Conservation (phyloP, 1,140 invertebrate genomes). For the Drosophila dunni region DNA sequence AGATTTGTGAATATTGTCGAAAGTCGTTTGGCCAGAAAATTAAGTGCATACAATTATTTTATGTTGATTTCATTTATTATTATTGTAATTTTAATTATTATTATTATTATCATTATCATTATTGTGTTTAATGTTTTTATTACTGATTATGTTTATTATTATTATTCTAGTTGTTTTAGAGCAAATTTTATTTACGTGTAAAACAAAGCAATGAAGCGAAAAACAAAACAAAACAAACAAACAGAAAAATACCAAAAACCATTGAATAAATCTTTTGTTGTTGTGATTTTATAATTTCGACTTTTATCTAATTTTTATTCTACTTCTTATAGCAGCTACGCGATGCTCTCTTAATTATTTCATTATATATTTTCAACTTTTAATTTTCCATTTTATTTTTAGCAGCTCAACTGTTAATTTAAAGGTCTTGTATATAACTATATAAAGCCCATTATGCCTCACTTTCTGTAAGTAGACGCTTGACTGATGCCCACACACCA, state of each 20-base stretch:
- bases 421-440: too few relatives aligned
- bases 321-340: too few relatives aligned
- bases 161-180: constrained; percentile 61
- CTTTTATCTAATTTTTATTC: constrained; percentile 22
- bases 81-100: constrained; percentile 52
- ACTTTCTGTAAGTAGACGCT: constrained; percentile 38
- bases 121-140: constrained; percentile 64
- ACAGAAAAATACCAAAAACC: constrained; percentile 52
- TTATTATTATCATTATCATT: constrained; percentile 37
- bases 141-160: constrained; percentile 52
- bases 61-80: constrained; percentile 54
- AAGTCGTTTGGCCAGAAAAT: constrained; percentile 36
- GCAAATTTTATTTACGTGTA: constrained; percentile 55
- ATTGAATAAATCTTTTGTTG: constrained; percentile 73
- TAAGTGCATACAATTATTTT: constrained; percentile 43
- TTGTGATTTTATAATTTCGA: constrained; percentile 69
- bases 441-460: constrained; percentile 21
- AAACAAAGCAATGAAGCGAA: constrained; percentile 20
- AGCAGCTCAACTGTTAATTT: constrained; percentile 23
- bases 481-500: neutral
- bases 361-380: constrained; percentile 4
- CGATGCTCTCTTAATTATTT: neutral
- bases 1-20: constrained; percentile 34
- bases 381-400: constrained; percentile 13
- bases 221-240: constrained; percentile 13